Base-by-base conservation (phyloP, 2,113 vertebrate genomes). In the Uria lomvia region DNA sequence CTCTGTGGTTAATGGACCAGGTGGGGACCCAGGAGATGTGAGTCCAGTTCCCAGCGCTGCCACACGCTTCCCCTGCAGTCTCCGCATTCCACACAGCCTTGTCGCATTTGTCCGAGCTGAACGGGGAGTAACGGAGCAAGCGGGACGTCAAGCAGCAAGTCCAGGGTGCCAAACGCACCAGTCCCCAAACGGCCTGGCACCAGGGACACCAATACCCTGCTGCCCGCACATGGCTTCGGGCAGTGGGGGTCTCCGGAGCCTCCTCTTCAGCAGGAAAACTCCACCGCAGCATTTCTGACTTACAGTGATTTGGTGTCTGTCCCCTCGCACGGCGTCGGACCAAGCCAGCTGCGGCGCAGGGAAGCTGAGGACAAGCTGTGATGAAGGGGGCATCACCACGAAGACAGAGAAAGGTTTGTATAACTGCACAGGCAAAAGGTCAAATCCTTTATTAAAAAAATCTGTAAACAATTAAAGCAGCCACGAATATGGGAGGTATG, bases 361-460 rank as follows among this genome's bases (percentile, higher is more conserved):
- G 70, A 60, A 88, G 49, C 53, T 6, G 8, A 71, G 92, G 84
- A 71, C 77, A 78, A 70, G 23, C 79, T 38, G 82, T 0, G 2
- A 66, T 16, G 68, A 84, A 91, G 38, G 52, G 66, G 77, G 53
- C 88, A 86, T 24, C 78, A 26, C 40, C 1, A 0, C 1, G 5
- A 92, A 74, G 55, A 96, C 86, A 95, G 82, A 80, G 95, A 58
- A 82, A 67, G 75, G 76, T 42, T 80, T 96, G 92, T 95, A 7
- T 49, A 71, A 90, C 93, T 84, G 78, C 58, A 72, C 29, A 68
- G 88, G 76, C 59, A 90, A 83, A 88, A 90, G 94, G 87, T 95
- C 94, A 90, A 79, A 97, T 55, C 67, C 26, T 80, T 80, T 80
- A 94, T 80, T 92, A 18, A 92, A 81, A 95, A 86, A 92, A 45